Percentiles rank a stretch among this genome's conserved stretches.
Conservation (phyloP, 2,797 vertebrate genomes). For the Lagodon rhomboides region DNA sequence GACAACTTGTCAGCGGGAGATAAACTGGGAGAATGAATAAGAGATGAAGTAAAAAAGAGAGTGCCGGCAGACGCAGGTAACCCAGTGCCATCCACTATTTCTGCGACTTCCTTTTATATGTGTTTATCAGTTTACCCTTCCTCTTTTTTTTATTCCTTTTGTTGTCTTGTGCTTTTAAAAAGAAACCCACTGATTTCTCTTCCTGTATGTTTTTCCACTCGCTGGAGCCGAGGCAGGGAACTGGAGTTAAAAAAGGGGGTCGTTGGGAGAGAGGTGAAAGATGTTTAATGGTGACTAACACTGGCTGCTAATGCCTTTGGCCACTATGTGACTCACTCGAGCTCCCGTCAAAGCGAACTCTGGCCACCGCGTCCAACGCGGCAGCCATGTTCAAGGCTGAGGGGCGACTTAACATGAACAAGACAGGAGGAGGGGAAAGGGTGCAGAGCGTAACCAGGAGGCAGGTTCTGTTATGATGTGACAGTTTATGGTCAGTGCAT, state of each 20-base stretch:
- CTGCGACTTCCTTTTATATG: constrained; percentile 40
- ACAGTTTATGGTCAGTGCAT: constrained; percentile 85
- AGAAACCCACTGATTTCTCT: constrained; percentile 26
- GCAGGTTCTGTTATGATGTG: constrained; percentile 72
- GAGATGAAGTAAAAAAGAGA: constrained; percentile 69
- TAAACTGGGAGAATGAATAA: constrained; percentile 76
- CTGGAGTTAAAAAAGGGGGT: constrained; percentile 60
- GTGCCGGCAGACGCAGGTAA: constrained; percentile 64
- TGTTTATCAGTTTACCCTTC: constrained; percentile 53
- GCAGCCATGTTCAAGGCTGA: constrained; percentile 58
- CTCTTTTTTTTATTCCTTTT: constrained; percentile 15
- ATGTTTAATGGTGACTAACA: constrained; percentile 76
- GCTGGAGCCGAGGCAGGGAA: constrained; percentile 30
- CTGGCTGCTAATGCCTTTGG: constrained; percentile 72
- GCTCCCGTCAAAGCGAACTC: constrained; percentile 69
- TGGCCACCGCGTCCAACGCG: constrained; percentile 75
- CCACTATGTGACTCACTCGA: constrained; percentile 76
- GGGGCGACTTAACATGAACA: constrained; percentile 58
- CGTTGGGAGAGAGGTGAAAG: constrained; percentile 60
- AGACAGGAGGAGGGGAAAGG: constrained; percentile 60
- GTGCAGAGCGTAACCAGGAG: constrained; percentile 71
- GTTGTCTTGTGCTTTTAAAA: constrained; percentile 42
- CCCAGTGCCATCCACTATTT: constrained; percentile 46
- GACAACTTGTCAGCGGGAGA: constrained; percentile 83
- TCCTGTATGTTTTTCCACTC: constrained; percentile 26